Evolutionary conservation across 2,113 vertebrate genomes (phyloP).

Genomic region (Oreochromis spilurus): DNA sequence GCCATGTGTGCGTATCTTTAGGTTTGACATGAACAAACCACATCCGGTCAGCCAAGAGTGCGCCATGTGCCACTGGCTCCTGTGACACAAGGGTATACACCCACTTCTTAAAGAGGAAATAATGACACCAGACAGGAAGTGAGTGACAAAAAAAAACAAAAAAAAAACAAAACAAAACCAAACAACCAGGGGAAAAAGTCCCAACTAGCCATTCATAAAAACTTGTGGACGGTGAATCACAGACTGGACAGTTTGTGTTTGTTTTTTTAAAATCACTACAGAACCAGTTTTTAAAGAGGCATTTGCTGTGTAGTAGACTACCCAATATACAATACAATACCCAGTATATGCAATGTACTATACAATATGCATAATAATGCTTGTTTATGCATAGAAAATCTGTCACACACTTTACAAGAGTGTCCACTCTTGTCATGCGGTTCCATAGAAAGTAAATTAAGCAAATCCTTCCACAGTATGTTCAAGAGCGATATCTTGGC

Average conservation of each 20-base stretch:
- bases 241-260: not conserved
- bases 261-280: not conserved
- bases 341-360: not conserved
- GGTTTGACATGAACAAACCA: not conserved
- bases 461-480: not conserved
- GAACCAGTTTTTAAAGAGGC: not conserved
- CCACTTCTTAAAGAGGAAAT: conserved; percentile 41
- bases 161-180: not conserved
- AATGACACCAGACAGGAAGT: conserved; percentile 42
- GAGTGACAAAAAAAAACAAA: conserved; percentile 7
- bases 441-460: not conserved
- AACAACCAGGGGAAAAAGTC: conserved; percentile 18
- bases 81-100: conserved; percentile 14
- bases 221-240: not conserved
- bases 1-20: not conserved
- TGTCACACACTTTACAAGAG: not conserved
- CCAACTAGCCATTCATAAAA: conserved; percentile 57
- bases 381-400: not conserved
- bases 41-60: not conserved
- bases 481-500: not conserved
- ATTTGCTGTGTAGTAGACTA: not conserved
- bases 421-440: not conserved
- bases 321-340: not conserved
- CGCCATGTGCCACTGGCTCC: not conserved
- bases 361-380: not conserved